Evolutionary conservation across 2,113 vertebrate genomes (phyloP).

Genomic region (Larimichthys polyactis): DNA sequence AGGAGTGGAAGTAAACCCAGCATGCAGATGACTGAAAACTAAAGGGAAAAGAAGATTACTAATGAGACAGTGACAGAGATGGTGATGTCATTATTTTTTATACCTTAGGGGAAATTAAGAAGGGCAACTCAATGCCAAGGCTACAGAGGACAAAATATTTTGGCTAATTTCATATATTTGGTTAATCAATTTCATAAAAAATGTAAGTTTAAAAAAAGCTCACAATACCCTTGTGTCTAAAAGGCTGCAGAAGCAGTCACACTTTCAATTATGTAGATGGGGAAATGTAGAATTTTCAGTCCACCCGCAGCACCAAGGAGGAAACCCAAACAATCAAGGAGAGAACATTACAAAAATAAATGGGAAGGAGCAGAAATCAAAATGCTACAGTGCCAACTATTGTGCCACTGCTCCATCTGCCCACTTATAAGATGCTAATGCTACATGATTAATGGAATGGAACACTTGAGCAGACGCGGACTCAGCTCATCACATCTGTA

Average conservation of each 20-base stretch:
- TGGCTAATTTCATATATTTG: conserved; percentile 30
- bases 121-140: conserved; percentile 19
- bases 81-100: conserved; percentile 28
- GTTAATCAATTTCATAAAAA: conserved; percentile 23
- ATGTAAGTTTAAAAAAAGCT: not conserved
- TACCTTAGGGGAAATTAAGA: conserved; percentile 25
- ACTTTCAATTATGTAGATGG: not conserved
- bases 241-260: not conserved
- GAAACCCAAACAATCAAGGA: not conserved
- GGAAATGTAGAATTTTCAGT: not conserved
- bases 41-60: not conserved
- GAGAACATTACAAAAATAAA: not conserved
- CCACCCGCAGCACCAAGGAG: not conserved
- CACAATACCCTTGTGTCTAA: not conserved
- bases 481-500: conserved; percentile 61
- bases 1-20: not conserved
- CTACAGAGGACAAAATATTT: conserved; percentile 30
- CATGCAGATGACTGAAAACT: not conserved
- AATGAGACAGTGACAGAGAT: conserved; percentile 17
- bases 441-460: not conserved
- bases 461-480: not conserved
- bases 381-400: not conserved
- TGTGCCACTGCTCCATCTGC: not conserved
- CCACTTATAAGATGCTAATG: not conserved
- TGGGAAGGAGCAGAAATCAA: not conserved